Base-by-base conservation (phyloP, 2,797 vertebrate genomes). In the Sylvilagus floridanus region DNA sequence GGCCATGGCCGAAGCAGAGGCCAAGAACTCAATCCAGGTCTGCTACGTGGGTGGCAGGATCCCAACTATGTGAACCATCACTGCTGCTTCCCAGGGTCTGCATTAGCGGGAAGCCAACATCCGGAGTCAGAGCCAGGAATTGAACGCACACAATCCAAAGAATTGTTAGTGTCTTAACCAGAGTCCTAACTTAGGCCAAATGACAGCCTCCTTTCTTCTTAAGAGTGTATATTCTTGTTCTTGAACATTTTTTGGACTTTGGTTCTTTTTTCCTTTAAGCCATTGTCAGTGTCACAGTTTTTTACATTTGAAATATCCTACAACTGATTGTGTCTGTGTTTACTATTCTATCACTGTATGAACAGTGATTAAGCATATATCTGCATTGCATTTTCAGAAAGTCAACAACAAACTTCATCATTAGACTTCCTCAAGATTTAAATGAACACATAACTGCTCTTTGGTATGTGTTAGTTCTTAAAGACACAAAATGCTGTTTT, bases 401-500 rank as follows among this genome's bases (percentile, higher is more conserved):
- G 13, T 17, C 54, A 77, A 17, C 9, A 72, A 32, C 9, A n/a
- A 77, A 32, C 19, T 96, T 83, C 14, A 84, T 92, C 32, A 71
- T 73, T 84, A 86, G 42, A 42, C 84, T 88, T 90, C 30, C 32
- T 85, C 22, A 68, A 75, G 54, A 30, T 90, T 86, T 83, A 84
- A 66, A 26, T 50, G 32, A 84, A 62, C 42, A 84, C 1, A 9
- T 12, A 89, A 57, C 30, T 19, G 6, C 47, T 91, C 30, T 9
- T 9, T 83, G 77, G 28, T 60, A 66, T 69, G 32, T 60, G 17
- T 42, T 3, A 65, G 9, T 83, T 90, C 72, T 73, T 94, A 57
- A 88, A 76, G 88, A 81, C 4, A 71, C 28, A 84, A 90, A 84
- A 84, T 89, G 42, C 35, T 89, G 92, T 90, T 66, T 54, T 30